A percentile compares a stretch with the other conserved stretches of the same genome.
Conservation (phyloP, 2,113 vertebrate genomes). For the Ramphastos sulfuratus region DNA sequence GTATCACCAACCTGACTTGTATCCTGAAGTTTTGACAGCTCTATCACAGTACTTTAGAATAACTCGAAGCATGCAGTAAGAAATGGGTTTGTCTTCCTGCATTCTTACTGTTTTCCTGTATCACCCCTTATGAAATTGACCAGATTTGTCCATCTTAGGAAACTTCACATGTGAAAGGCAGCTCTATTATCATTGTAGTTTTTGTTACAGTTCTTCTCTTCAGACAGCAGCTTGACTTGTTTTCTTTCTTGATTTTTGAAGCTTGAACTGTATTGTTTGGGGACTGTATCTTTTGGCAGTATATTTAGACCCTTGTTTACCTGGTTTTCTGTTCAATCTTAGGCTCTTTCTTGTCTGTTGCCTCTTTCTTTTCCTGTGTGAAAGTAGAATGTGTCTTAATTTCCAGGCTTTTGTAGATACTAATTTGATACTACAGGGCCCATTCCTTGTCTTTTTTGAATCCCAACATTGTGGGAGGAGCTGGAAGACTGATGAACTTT, state of each 20-base stretch:
- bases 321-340: neutral
- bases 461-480: accelerated
- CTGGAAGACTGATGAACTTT: neutral
- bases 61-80: neutral
- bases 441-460: neutral
- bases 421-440: neutral
- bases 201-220: neutral
- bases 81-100: neutral
- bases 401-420: neutral
- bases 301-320: neutral
- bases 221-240: neutral
- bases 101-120: neutral
- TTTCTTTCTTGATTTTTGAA: neutral
- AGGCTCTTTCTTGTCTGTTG: neutral
- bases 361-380: neutral
- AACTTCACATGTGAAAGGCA: neutral
- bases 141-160: neutral
- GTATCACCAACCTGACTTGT: neutral
- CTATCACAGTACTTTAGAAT: accelerated
- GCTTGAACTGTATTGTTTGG: neutral
- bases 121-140: neutral
- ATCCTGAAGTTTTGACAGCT: neutral
- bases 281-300: neutral
- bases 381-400: neutral
- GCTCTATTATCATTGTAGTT: neutral